These are phyloP conservation scores for Himalopsyche anomala DNA, from an alignment of 2,888 invertebrate genomes.

Conservation along the genomic window DNA sequence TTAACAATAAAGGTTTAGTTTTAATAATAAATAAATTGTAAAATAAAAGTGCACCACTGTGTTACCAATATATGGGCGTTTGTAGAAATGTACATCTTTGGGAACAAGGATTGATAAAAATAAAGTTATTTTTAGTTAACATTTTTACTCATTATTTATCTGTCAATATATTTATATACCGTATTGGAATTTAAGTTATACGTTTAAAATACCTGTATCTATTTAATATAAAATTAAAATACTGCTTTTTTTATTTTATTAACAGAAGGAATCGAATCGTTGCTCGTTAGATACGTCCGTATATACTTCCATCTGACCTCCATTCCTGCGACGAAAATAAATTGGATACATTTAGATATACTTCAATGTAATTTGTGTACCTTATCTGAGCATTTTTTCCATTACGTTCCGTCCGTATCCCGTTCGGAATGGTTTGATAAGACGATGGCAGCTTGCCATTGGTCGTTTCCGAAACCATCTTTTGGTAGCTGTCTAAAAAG, in stretches of 20 bases:
- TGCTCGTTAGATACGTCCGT: neutral
- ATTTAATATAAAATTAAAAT: neutral
- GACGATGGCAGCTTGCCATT: constrained; percentile 34
- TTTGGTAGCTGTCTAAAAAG: constrained; percentile 26
- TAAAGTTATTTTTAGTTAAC: too few relatives aligned
- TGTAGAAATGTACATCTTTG: too few relatives aligned
- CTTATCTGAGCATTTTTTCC: neutral
- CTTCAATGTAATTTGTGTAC: neutral
- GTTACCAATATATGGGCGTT: too few relatives aligned
- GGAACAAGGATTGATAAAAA: too few relatives aligned
- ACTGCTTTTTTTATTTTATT: neutral
- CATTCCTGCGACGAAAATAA: constrained; percentile 6
- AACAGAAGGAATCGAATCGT: neutral
- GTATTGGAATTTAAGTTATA: neutral
- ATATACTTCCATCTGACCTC: neutral
- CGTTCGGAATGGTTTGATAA: constrained; percentile 26
- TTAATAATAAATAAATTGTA: too few relatives aligned
- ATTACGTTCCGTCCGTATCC: constrained; percentile 13
- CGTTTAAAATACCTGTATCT: neutral
- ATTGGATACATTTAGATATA: neutral
- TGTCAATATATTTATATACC: neutral
- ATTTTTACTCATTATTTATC: too few relatives aligned
- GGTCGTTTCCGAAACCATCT: constrained; percentile 23
- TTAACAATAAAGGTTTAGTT: too few relatives aligned
- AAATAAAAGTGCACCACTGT: too few relatives aligned